Conservation (phyloP, 2,888 invertebrate species). For the Amphiduros pacificus region DNA sequence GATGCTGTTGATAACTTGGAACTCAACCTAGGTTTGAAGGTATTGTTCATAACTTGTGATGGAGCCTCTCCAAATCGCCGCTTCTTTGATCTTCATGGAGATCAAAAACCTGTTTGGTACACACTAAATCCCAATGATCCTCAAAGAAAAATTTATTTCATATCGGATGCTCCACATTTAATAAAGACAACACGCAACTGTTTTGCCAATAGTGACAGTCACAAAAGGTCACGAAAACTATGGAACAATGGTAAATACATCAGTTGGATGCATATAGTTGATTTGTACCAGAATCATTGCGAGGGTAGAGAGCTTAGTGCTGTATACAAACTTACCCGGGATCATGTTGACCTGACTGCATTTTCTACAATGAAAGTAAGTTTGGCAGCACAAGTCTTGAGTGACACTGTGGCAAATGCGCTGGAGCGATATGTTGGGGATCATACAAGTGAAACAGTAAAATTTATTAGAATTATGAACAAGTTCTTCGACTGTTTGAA, state of each 20-base stretch:
- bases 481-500: conserved; percentile 29
- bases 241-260: conserved; percentile 11
- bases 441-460: conserved; percentile 15
- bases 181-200: not conserved
- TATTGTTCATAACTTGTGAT: conserved; percentile 11
- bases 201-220: not conserved
- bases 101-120: not conserved
- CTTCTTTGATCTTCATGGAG: not conserved
- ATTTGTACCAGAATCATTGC: not conserved
- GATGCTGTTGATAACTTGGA: not conserved
- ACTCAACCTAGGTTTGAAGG: not conserved
- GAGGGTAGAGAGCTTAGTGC: not conserved
- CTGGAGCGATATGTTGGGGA: not conserved
- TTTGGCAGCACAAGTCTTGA: conserved; percentile 13
- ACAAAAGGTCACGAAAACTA: not conserved
- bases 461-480: conserved; percentile 24
- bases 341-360: conserved; percentile 1
- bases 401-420: conserved; percentile 9
- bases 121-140: not conserved
- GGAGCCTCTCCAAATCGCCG: conserved; percentile 7
- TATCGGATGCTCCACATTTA: not conserved
- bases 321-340: not conserved
- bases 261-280: conserved; percentile 2
- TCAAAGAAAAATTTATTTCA: not conserved
- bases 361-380: conserved; percentile 6